Evolutionary conservation across 2,113 vertebrate genomes (phyloP), one percentile per base, ranked within the genome.

Genomic region (Tragulus kanchil): DNA sequence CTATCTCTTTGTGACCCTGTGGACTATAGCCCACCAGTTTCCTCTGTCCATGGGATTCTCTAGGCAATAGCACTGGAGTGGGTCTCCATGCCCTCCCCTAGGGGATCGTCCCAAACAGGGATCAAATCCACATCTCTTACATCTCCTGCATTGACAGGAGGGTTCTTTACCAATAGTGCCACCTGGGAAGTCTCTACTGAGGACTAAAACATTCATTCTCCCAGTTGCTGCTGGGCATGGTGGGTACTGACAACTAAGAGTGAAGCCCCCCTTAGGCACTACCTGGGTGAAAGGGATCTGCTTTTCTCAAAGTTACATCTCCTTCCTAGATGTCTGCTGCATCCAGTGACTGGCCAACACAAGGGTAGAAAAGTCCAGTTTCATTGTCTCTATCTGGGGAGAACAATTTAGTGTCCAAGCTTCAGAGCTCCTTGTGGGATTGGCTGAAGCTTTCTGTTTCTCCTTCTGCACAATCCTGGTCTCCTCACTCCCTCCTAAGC

Each of bases 161-260:
- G 69, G 36, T 45, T 73, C 69, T 73, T 73, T 25, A 73, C 21
- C 36, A 7, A 17, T 12, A 71, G 69, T 10, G 0, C 11, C 36
- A 73, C 21, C 19, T 23, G 36, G 23, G 69, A 73, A 73, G 36
- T 36, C 11, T 1, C 42, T 28, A 19, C 58, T 12, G 3, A 42
- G 8, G 42, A 10, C 6, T 26, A 19, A 87, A 61, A 31, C 23
- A 31, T 2, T 56, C 16, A 81, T 26, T 45, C 16, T 21, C 48
- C 58, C 16, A 77, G 12, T 0, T 67, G 1, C 16, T 26, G 0
- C 25, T 45, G 9, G 6, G 1, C 54, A 13, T 19, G 3, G 15
- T 78, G n/a, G 12, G n/a, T 56, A 13, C 69, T 50, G 48, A 23
- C 0, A 92, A 28, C 5, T 45, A n/a, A 25, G 42, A 71, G 23